A percentile compares a stretch with the other conserved stretches of the same genome.
Evolutionary conservation across 2,797 vertebrate genomes (phyloP).

Genomic region (Rhinogobio ventralis): DNA sequence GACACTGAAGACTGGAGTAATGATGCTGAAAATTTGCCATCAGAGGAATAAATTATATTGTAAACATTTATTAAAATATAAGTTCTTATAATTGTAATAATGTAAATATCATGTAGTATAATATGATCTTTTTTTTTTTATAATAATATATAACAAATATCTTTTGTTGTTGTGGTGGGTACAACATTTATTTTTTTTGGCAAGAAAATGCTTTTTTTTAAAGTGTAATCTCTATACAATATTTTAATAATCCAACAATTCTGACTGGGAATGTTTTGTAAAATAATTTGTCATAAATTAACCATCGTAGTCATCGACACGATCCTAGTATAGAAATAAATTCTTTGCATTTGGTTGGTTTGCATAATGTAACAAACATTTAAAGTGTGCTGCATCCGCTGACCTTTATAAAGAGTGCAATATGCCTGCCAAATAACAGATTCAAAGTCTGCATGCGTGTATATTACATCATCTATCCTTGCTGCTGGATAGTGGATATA

Average conservation of each 20-base stretch:
- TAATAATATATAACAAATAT: neutral
- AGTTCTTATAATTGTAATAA: neutral
- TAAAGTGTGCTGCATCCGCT: neutral
- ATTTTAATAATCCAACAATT: neutral
- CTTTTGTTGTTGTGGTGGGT: neutral
- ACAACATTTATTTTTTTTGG: too few species aligned
- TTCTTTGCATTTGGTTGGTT: neutral
- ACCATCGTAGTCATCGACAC: neutral
- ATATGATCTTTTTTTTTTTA: neutral
- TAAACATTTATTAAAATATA: neutral
- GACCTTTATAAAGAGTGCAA: constrained; percentile 39
- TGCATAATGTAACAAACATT: constrained; percentile 19
- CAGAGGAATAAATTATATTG: neutral
- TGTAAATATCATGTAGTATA: neutral
- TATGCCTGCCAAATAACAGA: constrained; percentile 21
- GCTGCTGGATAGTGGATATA: constrained; percentile 29
- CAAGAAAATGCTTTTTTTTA: too few species aligned
- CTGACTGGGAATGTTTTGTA: neutral
- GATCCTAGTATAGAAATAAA: neutral
- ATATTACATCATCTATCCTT: constrained; percentile 37
- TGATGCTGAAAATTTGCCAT: neutral
- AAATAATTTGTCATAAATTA: neutral
- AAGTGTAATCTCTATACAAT: neutral
- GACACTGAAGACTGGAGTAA: neutral
- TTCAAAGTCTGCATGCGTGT: constrained; percentile 2